phyloP scores from a whole-genome alignment of 2,888 invertebrate genomes.

The Rhorus exstirpatorius region DNA sequence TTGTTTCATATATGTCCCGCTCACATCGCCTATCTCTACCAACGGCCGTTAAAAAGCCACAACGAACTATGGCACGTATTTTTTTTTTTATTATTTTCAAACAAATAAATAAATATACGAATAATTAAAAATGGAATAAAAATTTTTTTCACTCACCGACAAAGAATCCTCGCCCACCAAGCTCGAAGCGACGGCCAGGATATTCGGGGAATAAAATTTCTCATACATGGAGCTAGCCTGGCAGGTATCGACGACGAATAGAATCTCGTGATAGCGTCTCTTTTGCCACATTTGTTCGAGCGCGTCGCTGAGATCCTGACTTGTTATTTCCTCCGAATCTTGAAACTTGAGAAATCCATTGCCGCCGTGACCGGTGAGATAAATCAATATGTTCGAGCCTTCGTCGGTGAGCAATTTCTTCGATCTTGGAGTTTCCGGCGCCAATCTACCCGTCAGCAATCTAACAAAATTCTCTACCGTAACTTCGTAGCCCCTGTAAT shows the following conservation, averaged over 20 bases:
- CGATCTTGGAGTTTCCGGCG: slow-evolving; percentile 97
- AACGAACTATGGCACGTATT: no score
- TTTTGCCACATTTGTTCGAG: slow-evolving; percentile 99
- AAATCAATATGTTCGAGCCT: slow-evolving; percentile 98
- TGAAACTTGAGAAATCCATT: slow-evolving; percentile 99
- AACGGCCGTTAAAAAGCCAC: no score
- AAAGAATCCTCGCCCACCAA: slow-evolving; percentile 99
- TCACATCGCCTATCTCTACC: neutral
- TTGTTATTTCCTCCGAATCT: slow-evolving; percentile 99
- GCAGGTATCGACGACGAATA: slow-evolving; percentile 99
- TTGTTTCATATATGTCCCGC: no score
- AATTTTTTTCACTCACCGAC: slow-evolving; percentile 89
- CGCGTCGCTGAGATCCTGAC: slow-evolving; percentile 99
- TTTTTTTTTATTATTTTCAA: neutral
- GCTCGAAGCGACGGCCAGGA: slow-evolving; percentile 98
- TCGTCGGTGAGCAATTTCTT: slow-evolving; percentile 98
- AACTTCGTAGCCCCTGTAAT: slow-evolving; percentile 97
- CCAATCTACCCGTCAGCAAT: slow-evolving; percentile 96
- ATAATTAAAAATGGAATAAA: neutral
- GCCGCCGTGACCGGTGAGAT: slow-evolving; percentile 98
- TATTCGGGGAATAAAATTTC: slow-evolving; percentile 99
- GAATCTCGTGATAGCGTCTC: slow-evolving; percentile 98
- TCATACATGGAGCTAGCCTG: slow-evolving; percentile 99
- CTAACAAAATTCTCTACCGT: slow-evolving; percentile 99
- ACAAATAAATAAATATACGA: neutral